Evolutionary conservation across 2,113 vertebrate species (phyloP), one percentile per base, ranked within the genome.

Genomic region (Sus scrofa): DNA sequence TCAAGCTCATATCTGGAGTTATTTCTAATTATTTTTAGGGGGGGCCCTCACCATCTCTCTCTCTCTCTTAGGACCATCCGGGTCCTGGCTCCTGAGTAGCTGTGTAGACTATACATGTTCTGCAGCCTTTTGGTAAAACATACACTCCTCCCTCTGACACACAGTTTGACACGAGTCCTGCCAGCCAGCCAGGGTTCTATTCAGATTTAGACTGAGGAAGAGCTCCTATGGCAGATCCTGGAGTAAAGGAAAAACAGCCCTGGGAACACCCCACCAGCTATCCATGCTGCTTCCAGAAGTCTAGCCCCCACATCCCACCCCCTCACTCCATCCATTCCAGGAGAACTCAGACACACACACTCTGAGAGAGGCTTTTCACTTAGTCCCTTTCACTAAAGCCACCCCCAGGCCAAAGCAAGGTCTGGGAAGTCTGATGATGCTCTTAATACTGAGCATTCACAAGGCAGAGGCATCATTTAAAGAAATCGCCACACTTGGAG

Each of bases 281-380:
- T 14, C 37, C 19, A 3, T 1, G 0, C 62, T 58, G 34, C 13
- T 74, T 34, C 10, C 20, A 54, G 67, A 89, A 77, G 5, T 65
- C 34, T 16, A 15, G 16, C 3, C 32, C 3, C 26, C 18, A 75
- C 0, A 0, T 63, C 7, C 4, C 24, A 18, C 0, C 16, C 32
- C n/a, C 11, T 30, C 34, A 39, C 56, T 50, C 39, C 30, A 27
- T 12, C 13, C 15, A 24, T 27, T 26, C 20, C 26, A 67, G 65
- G 39, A 73, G 62, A 86, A 34, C 0, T 13, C 60, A 92, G 75
- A 77, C 2, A 67, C 67, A 34, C 3, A 65, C 44, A 77, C 11
- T 71, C 22, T 71, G 19, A 20, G 5, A 16, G 12, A 62, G 3
- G 7, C 15, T 85, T 75, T 37, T 39, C 34, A 82, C 24, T 11